A percentile compares a stretch with the other conserved stretches of the same genome.
These are phyloP conservation scores for Proales similis DNA, from an alignment of 1,140 invertebrate species.

Conservation along the genomic window DNA sequence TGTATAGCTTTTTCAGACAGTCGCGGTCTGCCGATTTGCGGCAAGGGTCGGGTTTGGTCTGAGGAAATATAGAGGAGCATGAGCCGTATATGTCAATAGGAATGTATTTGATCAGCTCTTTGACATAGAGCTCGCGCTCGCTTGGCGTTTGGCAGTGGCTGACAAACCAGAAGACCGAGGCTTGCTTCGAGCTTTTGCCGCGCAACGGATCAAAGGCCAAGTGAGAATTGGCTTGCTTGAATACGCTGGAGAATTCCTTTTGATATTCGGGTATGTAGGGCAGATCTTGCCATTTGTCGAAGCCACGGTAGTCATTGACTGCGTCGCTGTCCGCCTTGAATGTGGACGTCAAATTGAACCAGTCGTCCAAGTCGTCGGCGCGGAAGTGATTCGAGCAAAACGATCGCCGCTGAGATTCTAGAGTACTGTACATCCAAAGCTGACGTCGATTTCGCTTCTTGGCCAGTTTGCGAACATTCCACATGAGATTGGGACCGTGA, in stretches of 20 bases:
- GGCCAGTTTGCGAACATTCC: neutral
- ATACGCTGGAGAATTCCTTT: too few relatives aligned
- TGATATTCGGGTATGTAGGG: neutral
- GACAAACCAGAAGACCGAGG: conserved; percentile 59
- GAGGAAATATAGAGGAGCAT: conserved; percentile 50
- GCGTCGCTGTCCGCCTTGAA: conserved; percentile 14
- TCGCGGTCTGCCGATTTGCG: neutral
- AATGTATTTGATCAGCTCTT: conserved; percentile 57
- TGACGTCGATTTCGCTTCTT: conserved; percentile 9
- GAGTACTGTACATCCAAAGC: conserved; percentile 10
- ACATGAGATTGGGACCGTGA: conserved; percentile 19
- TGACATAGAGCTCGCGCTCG: conserved; percentile 57
- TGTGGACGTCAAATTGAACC: conserved; percentile 36
- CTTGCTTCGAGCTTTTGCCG: neutral
- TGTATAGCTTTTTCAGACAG: conserved; percentile 2
- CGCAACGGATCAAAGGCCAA: too few relatives aligned
- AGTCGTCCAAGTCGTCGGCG: conserved; percentile 20
- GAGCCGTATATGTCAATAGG: conserved; percentile 64
- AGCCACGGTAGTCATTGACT: neutral
- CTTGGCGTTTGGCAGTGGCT: conserved; percentile 59
- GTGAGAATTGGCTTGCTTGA: too few relatives aligned
- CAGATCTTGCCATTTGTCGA: neutral
- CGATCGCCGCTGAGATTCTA: neutral
- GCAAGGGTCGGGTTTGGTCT: neutral
- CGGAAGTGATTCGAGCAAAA: conserved; percentile 1